Conservation (phyloP, 2,113 vertebrate genomes). For the Felis chaus region DNA sequence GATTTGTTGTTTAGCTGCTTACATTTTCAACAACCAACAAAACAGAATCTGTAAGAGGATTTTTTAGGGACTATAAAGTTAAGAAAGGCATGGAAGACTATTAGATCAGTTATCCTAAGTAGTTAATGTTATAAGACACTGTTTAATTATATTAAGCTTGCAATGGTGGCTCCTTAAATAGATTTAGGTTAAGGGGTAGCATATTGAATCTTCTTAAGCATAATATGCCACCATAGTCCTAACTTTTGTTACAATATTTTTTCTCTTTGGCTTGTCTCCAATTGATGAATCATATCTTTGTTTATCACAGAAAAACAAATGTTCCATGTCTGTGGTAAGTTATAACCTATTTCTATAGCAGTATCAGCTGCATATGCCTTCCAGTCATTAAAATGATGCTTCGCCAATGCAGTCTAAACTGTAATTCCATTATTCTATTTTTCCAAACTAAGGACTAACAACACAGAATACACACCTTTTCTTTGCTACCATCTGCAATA, state of each 20-base stretch:
- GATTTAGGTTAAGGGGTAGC: constrained; percentile 33
- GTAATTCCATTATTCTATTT: constrained; percentile 41
- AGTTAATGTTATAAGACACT: neutral
- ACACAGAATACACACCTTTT: constrained; percentile 9
- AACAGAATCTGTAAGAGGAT: neutral
- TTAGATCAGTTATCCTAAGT: neutral
- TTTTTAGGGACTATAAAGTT: neutral
- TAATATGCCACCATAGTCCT: neutral
- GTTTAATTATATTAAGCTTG: constrained; percentile 6
- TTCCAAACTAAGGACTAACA: constrained; percentile 24
- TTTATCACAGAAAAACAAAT: constrained; percentile 55
- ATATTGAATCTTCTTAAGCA: constrained; percentile 43
- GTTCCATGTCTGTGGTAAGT: constrained; percentile 15
- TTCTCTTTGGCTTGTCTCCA: constrained; percentile 51
- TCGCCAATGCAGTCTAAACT: constrained; percentile 22
- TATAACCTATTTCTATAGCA: constrained; percentile 40
- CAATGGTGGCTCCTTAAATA: neutral
- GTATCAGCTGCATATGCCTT: neutral
- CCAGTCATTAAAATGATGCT: constrained; percentile 29
- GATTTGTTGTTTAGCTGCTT: neutral
- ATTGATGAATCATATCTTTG: constrained; percentile 54
- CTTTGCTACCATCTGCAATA: neutral
- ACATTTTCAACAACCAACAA: neutral
- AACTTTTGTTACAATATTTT: constrained; percentile 25
- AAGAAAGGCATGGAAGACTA: neutral